Percentiles rank a stretch among this genome's conserved stretches.
Evolutionary conservation across 1,140 invertebrate species (phyloP).

Genomic region (Bombus waltoni): DNA sequence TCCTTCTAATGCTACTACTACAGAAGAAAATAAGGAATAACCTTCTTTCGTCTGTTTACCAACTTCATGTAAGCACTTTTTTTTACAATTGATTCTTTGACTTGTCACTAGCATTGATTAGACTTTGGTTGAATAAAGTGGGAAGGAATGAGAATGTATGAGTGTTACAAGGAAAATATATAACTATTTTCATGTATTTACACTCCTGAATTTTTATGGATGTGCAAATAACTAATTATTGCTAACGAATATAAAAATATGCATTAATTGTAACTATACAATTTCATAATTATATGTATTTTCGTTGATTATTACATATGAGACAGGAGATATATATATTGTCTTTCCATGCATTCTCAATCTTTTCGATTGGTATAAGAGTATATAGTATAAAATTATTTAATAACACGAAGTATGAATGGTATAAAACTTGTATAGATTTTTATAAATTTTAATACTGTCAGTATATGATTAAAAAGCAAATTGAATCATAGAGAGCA

Average conservation of each 20-base stretch:
- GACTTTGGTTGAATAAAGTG: conserved; percentile 3
- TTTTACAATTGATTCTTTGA: conserved; percentile 38
- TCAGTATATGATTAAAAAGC: background rate
- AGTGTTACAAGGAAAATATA: background rate
- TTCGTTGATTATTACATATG: background rate
- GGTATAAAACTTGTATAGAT: conserved; percentile 25
- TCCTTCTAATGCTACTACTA: conserved; percentile 69
- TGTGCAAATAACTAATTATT: background rate
- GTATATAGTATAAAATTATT: conserved; percentile 5
- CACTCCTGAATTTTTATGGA: background rate
- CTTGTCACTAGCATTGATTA: conserved; percentile 1
- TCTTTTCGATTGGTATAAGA: background rate
- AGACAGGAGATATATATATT: background rate
- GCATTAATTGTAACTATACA: background rate
- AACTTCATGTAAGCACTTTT: conserved; percentile 64
- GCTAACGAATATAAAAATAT: background rate
- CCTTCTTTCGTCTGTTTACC: conserved; percentile 70
- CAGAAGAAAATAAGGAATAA: conserved; percentile 82
- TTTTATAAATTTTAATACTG: conserved; percentile 7
- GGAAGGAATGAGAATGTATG: background rate
- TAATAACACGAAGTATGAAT: conserved; percentile 18
- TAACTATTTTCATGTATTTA: background rate
- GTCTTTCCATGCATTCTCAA: background rate
- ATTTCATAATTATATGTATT: background rate
- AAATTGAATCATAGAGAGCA: conserved; percentile 23